Evolutionary conservation across 2,797 vertebrate species (phyloP).

Genomic region (Rhincodon typus): DNA sequence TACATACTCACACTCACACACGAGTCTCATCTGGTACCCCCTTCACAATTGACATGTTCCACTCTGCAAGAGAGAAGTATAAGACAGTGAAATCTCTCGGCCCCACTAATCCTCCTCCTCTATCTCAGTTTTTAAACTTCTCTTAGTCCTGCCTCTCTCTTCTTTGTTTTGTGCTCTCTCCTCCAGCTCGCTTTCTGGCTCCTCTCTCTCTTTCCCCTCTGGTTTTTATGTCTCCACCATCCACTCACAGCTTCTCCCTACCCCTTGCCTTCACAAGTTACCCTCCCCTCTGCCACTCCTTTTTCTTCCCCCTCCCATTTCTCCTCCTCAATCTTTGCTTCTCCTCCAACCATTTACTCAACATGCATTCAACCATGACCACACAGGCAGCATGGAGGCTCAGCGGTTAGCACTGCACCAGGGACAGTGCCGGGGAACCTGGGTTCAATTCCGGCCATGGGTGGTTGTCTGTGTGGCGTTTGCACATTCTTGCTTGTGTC

Average conservation of each 20-base stretch:
- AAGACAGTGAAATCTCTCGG: neutral
- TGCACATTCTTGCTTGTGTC: no score
- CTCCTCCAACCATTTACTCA: neutral
- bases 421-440: no score
- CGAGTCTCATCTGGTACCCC: no score
- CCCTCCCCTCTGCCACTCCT: neutral
- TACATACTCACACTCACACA: no score
- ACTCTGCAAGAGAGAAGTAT: neutral
- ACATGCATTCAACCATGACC: neutral
- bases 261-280: neutral
- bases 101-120: neutral
- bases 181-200: neutral
- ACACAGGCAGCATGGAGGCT: no score
- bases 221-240: no score
- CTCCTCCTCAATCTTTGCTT: neutral
- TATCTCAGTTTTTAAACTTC: neutral
- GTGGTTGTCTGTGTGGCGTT: no score
- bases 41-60: no score
- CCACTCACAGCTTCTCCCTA: no score
- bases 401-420: no score
- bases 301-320: neutral
- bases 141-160: neutral
- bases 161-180: neutral
- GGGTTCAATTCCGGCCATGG: no score
- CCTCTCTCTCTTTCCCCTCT: neutral